Base-by-base conservation (phyloP, 2,888 invertebrate species). In the Hedya salicella region DNA sequence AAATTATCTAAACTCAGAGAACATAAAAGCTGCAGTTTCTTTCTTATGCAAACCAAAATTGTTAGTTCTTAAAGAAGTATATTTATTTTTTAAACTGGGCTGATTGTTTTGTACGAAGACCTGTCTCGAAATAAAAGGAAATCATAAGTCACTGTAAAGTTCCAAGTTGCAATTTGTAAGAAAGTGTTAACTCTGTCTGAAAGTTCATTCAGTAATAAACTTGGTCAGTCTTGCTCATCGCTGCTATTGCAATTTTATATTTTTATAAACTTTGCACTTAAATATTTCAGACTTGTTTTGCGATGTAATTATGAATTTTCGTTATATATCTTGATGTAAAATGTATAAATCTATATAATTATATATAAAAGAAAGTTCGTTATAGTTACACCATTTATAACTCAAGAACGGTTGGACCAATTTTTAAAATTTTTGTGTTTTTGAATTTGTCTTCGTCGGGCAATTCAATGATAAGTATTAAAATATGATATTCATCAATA, bases 121-220 rank as follows among this genome's bases (percentile, higher is more conserved):
- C 1, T 46, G n/a, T n/a, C 36, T 48, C 5, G 9, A 21, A 59
- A 6, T 19, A 21, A 2, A 16, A 19, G 13, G 16, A 59, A 59
- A 48, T 59, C 36, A 48, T 46, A 59, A 62, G 62, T 53, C 17
- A 3, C 16, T 19, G 25, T 3, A 25, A 39, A 39, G 21, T 42
- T 16, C 9, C 9, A 17, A 30, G 62, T 54, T 25, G 39, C 46
- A 48, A 54, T 54, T 62, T 39, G 48, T 54, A 39, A 21, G 36
- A 54, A 40, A 62, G 46, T 48, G 25, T 53, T 53, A 62, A 54
- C 54, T 54, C 48, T 17, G 25, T 46, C 46, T 17, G 11, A 25
- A n/a, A 62, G 62, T 62, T 52, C 30, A 44, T 62, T 52, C 11
- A 54, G 44, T 48, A 52, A 54, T 54, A 54, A 62, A 62, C 62